Evolutionary conservation across 2,888 invertebrate species (phyloP).

Genomic region (Eupeodes latifasciatus): DNA sequence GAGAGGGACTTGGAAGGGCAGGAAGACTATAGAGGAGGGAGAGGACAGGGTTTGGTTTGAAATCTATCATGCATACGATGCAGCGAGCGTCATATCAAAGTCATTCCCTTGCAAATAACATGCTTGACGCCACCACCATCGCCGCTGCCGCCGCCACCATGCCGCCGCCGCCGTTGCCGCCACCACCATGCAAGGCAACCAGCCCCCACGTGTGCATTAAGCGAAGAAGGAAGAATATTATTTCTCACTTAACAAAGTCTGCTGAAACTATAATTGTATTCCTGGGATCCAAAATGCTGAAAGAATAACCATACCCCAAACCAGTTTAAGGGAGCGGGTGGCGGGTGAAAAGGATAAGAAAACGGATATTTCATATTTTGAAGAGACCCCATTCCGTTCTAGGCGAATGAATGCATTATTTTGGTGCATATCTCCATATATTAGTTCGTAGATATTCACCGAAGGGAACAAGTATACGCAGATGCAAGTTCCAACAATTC

Average conservation of each 20-base stretch:
- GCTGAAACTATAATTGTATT: constrained; percentile 71
- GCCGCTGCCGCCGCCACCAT: background rate
- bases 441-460: background rate
- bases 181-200: constrained; percentile 6
- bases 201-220: constrained; percentile 43
- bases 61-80: constrained; percentile 30
- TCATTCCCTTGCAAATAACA: background rate
- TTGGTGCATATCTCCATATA: constrained; percentile 12
- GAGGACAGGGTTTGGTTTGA: background rate
- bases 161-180: too few relatives aligned
- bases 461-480: background rate
- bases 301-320: constrained; percentile 35
- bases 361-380: constrained; percentile 70
- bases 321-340: constrained; percentile 7
- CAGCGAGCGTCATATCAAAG: constrained; percentile 29
- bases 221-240: constrained; percentile 58
- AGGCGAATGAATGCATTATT: constrained; percentile 56
- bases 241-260: constrained; percentile 73
- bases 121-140: background rate
- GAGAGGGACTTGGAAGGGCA: too few relatives aligned
- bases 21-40: background rate
- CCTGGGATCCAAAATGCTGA: constrained; percentile 55
- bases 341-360: constrained; percentile 49
- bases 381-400: constrained; percentile 39
- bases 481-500: background rate